These are phyloP conservation scores for Engraulis encrasicolus DNA, from an alignment of 2,113 vertebrate species.

Conservation along the genomic window DNA sequence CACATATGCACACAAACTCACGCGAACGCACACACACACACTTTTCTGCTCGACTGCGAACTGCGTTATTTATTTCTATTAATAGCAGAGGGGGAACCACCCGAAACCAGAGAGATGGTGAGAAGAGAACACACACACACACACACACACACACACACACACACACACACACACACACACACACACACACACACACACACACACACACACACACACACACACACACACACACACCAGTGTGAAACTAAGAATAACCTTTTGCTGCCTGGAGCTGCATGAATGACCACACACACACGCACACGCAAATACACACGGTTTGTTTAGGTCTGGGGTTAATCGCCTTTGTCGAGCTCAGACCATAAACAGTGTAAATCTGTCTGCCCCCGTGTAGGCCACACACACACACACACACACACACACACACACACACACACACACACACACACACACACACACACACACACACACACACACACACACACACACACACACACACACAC, in stretches of 20 bases:
- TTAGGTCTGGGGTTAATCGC: neutral
- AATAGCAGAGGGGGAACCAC: neutral
- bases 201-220: constrained; percentile 14
- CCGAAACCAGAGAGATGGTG: neutral
- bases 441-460: neutral
- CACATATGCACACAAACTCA: too few relatives aligned
- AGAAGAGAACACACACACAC: neutral
- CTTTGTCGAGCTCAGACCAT: neutral
- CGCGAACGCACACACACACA: neutral
- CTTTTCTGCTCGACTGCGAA: too few relatives aligned
- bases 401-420: neutral
- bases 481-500: neutral
- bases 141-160: neutral
- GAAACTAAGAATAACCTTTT: neutral
- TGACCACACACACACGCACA: neutral
- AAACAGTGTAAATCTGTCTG: neutral
- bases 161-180: neutral
- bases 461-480: too few relatives aligned
- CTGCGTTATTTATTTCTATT: neutral
- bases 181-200: constrained; percentile 13
- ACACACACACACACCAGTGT: neutral
- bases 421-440: neutral
- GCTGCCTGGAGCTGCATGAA: neutral
- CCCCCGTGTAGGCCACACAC: neutral
- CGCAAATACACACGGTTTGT: neutral